A percentile compares a stretch with the other conserved stretches of the same genome.
phyloP scores from a whole-genome alignment of 2,113 vertebrate species.

The Ceyx margarethae region DNA sequence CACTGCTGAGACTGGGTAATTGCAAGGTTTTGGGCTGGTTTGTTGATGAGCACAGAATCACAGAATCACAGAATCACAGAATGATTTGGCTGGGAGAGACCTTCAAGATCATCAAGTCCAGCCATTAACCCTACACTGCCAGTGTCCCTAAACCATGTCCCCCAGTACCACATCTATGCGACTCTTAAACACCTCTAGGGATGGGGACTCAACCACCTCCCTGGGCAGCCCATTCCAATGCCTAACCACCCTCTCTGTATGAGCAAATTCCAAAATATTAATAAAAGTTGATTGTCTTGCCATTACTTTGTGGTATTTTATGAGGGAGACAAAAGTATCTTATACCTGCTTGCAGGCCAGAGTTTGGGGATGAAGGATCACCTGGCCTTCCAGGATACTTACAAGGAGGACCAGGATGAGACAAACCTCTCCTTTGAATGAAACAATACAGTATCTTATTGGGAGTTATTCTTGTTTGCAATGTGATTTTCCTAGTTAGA shows the following conservation, averaged over 20 bases:
- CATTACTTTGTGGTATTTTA: background rate
- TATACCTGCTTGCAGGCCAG: conserved; percentile 37
- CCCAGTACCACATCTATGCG: too few relatives aligned
- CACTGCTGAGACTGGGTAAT: background rate
- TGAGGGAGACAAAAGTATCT: background rate
- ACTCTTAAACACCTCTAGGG: too few relatives aligned
- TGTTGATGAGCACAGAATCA: background rate
- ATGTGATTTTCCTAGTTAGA: background rate
- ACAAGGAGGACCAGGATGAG: conserved; percentile 43
- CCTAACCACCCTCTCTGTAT: background rate
- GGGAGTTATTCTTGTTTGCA: background rate
- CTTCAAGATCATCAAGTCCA: too few relatives aligned
- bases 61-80: too few relatives aligned
- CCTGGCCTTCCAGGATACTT: conserved; percentile 44
- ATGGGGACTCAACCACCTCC: too few relatives aligned
- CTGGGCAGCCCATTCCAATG: too few relatives aligned
- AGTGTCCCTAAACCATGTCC: too few relatives aligned
- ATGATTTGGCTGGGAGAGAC: too few relatives aligned
- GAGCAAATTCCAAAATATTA: background rate
- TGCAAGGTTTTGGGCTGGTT: background rate
- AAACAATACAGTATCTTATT: background rate
- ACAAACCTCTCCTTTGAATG: conserved; percentile 19
- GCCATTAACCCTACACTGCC: too few relatives aligned
- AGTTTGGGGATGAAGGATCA: conserved; percentile 43
- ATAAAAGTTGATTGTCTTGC: background rate